phyloP scores from a whole-genome alignment of 2,797 vertebrate species.

The Poecilia gillii region DNA sequence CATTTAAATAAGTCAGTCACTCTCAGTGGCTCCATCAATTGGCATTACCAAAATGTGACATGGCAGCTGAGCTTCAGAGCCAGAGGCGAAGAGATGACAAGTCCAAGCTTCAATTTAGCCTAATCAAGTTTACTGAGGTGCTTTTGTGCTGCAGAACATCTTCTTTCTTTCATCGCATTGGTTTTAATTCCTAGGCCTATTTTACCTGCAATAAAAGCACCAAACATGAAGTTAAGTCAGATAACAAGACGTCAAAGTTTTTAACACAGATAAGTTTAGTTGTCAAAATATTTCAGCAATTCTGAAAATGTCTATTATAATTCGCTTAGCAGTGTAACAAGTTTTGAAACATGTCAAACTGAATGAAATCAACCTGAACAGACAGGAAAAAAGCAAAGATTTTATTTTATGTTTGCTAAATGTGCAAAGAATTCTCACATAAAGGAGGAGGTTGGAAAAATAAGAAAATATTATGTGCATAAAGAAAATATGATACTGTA shows the following conservation, averaged over 20 bases:
- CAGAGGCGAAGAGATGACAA: slow-evolving; percentile 8
- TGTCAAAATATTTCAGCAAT: background rate
- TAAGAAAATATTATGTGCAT: background rate
- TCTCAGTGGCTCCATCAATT: background rate
- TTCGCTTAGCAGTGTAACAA: background rate
- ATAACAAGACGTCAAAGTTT: background rate
- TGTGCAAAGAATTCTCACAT: background rate
- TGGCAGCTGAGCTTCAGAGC: slow-evolving; percentile 18
- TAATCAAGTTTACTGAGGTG: slow-evolving; percentile 7
- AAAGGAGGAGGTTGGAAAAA: background rate
- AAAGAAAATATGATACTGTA: background rate
- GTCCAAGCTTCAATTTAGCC: background rate
- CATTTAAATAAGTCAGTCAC: slow-evolving; percentile 2
- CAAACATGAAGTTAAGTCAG: background rate
- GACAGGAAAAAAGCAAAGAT: background rate
- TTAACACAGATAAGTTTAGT: background rate
- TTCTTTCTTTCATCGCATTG: background rate
- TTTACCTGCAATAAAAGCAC: background rate
- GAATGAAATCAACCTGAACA: background rate
- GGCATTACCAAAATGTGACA: slow-evolving; percentile 1
- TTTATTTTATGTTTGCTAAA: background rate
- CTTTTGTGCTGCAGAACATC: background rate
- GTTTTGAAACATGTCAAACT: background rate
- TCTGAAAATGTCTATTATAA: background rate
- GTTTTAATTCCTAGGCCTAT: background rate